Evolutionary conservation across 92 coral and sea anemone genomes (phyloP).

Genomic region (Micromussa lordhowensis): DNA sequence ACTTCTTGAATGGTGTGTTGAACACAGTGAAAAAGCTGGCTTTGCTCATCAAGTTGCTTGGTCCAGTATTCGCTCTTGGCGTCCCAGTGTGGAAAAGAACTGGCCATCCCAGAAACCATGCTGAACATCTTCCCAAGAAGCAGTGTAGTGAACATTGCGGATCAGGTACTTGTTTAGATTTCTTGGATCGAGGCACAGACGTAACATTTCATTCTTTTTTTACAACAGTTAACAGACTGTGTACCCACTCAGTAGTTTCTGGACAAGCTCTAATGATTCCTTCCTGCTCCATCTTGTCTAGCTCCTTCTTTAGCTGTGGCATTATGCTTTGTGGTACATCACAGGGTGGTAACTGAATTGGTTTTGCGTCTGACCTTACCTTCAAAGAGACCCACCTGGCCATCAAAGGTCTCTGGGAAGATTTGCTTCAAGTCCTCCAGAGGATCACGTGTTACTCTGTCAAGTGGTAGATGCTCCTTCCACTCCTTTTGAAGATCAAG

Average conservation of each 20-base stretch:
- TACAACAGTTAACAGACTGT: conserved; percentile 72
- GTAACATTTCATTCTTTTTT: conserved; percentile 67
- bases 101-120: too few relatives aligned
- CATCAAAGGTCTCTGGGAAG: conserved; percentile 57
- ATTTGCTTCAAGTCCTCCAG: conserved; percentile 69
- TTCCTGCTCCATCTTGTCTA: conserved; percentile 75
- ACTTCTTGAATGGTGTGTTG: conserved; percentile 73
- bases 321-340: conserved; percentile 71
- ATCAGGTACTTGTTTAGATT: too few relatives aligned
- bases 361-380: conserved; percentile 66
- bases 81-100: too few relatives aligned
- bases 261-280: conserved; percentile 79
- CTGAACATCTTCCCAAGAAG: too few relatives aligned
- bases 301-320: conserved; percentile 72
- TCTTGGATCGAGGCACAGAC: conserved; percentile 71
- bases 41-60: conserved; percentile 56
- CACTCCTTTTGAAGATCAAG: conserved; percentile 63
- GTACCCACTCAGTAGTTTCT: conserved; percentile 81
- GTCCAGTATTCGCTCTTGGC: too few relatives aligned
- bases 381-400: conserved; percentile 19
- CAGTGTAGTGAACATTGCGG: too few relatives aligned
- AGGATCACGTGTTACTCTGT: conserved; percentile 66
- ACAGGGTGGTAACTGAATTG: conserved; percentile 72
- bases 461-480: conserved; percentile 73
- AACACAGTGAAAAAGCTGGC: conserved; percentile 72